A percentile compares a stretch with the other conserved stretches of the same genome.
These are phyloP conservation scores for Sebastes diaconus DNA, from an alignment of 2,797 vertebrate genomes.

Conservation along the genomic window DNA sequence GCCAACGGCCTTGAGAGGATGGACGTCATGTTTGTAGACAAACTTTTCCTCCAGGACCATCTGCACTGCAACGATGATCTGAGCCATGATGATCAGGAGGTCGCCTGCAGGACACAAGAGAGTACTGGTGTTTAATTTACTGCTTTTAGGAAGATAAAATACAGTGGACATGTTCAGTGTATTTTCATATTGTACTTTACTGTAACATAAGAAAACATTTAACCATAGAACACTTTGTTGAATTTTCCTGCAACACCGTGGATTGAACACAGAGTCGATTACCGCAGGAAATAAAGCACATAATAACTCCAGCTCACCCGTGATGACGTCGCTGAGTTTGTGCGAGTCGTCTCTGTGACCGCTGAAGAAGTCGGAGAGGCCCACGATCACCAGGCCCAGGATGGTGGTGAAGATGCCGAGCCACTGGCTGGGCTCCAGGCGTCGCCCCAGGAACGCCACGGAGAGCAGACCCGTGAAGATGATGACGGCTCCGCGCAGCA, in stretches of 20 bases:
- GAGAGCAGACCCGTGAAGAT: constrained; percentile 95
- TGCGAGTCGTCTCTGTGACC: constrained; percentile 64
- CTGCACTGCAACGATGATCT: constrained; percentile 90
- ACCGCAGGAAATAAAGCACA: neutral
- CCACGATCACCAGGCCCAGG: constrained; percentile 90
- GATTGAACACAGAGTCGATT: neutral
- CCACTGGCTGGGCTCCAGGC: constrained; percentile 87
- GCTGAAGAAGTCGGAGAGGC: constrained; percentile 87
- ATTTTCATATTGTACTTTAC: too few species aligned
- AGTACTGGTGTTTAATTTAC: neutral
- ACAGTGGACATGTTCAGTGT: too few species aligned
- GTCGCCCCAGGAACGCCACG: constrained; percentile 89
- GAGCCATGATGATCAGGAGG: constrained; percentile 94
- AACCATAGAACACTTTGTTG: too few species aligned
- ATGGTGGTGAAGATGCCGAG: constrained; percentile 90
- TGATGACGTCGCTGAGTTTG: constrained; percentile 90
- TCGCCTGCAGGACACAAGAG: constrained; percentile 82
- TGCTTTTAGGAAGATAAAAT: too few species aligned
- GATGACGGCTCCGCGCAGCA: constrained; percentile 93
- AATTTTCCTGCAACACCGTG: neutral
- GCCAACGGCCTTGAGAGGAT: constrained; percentile 91
- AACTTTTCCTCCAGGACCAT: constrained; percentile 98
- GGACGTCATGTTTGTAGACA: constrained; percentile 91
- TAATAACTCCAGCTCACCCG: constrained; percentile 76
- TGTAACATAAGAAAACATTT: neutral